phyloP scores from a whole-genome alignment of 1,140 invertebrate genomes.

The Drosophila pseudoananassae region DNA sequence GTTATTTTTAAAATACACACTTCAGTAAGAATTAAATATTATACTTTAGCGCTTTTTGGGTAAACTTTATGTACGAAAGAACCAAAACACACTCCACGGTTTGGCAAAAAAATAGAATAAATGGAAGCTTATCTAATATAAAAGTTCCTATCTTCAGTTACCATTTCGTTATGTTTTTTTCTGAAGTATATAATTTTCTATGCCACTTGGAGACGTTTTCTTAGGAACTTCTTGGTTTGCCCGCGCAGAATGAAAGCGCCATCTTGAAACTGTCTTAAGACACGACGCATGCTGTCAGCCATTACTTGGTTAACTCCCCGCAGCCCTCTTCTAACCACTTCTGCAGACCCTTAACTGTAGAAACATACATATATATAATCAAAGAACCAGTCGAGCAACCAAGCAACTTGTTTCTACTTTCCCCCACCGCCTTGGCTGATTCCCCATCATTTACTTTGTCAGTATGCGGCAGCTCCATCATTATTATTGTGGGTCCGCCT shows the following conservation, averaged over 20 bases:
- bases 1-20: too few species aligned
- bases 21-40: too few species aligned
- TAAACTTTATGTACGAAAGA: too few species aligned
- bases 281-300: constrained; percentile 71
- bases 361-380: constrained; percentile 45
- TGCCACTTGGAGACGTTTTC: constrained; percentile 1
- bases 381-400: constrained; percentile 54
- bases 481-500: constrained; percentile 69
- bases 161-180: too few species aligned
- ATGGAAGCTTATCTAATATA: too few species aligned
- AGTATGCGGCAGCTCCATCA: constrained; percentile 81
- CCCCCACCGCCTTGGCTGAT: constrained; percentile 52
- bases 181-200: neutral
- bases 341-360: neutral
- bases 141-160: neutral
- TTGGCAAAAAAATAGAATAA: too few species aligned
- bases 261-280: constrained; percentile 73
- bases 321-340: neutral
- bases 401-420: constrained; percentile 27
- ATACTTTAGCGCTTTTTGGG: too few species aligned
- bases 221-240: neutral
- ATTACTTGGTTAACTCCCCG: constrained; percentile 66
- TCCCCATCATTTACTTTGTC: constrained; percentile 82
- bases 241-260: constrained; percentile 29
- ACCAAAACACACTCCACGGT: too few species aligned